phyloP scores from a whole-genome alignment of 2,888 invertebrate species.

The Troides helena region DNA sequence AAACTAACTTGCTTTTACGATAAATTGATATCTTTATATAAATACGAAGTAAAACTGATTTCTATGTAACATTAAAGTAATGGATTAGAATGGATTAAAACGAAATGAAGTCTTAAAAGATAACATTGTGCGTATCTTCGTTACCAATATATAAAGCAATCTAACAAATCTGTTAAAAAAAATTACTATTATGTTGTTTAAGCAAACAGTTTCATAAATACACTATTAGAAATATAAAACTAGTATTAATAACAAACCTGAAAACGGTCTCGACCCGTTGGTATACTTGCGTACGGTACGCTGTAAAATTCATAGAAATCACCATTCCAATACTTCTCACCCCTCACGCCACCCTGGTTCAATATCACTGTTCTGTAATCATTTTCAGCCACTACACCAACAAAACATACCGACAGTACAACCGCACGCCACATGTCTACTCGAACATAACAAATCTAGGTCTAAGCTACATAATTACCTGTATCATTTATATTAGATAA shows the following conservation, averaged over 20 bases:
- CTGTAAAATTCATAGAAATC: conserved; percentile 69
- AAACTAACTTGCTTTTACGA: no score
- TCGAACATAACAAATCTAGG: not conserved
- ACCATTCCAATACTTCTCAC: conserved; percentile 68
- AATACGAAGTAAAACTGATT: no score
- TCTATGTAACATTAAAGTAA: no score
- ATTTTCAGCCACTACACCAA: conserved; percentile 39
- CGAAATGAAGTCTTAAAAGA: no score
- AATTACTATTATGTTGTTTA: no score
- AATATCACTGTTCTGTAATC: conserved; percentile 47
- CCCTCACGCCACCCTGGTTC: conserved; percentile 56
- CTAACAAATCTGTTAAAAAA: no score
- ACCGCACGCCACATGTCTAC: conserved; percentile 47
- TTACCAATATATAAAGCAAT: no score
- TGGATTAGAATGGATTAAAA: no score
- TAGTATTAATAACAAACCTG: conserved; percentile 47
- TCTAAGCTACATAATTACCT: not conserved
- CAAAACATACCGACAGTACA: conserved; percentile 40
- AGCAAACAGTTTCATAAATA: no score
- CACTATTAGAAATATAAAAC: no score
- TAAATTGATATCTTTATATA: no score
- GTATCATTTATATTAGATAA: not conserved
- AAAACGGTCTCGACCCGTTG: conserved; percentile 59
- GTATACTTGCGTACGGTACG: conserved; percentile 62
- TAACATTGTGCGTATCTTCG: no score